phyloP scores from a whole-genome alignment of 1,140 invertebrate species.

The Ips typographus region DNA sequence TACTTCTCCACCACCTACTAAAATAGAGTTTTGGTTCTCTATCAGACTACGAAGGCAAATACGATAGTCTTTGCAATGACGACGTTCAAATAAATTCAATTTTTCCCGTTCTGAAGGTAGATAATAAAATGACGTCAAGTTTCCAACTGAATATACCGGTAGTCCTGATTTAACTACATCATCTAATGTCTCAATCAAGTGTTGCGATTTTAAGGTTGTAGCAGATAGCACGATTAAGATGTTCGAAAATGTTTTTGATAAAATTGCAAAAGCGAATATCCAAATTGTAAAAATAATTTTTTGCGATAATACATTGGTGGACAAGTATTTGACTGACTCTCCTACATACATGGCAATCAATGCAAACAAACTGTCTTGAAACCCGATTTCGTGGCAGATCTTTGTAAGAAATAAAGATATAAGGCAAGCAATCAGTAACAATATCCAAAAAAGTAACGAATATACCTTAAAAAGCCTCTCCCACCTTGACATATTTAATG shows the following conservation, averaged over 20 bases:
- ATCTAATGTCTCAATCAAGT: not conserved
- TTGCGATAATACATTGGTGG: not conserved
- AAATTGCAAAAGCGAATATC: not conserved
- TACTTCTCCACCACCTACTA: not conserved
- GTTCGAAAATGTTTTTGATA: constrained; percentile 2
- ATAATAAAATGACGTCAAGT: not conserved
- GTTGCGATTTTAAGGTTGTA: not conserved
- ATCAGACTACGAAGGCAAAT: not conserved
- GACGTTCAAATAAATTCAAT: not conserved
- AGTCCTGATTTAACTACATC: constrained; percentile 2
- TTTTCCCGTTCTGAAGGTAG: not conserved
- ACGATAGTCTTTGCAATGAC: not conserved
- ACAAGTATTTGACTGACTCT: not conserved
- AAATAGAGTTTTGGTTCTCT: not conserved
- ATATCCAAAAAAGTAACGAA: not conserved
- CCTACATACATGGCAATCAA: not conserved
- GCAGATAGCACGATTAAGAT: not conserved
- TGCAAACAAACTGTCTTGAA: not conserved
- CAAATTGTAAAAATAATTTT: not conserved
- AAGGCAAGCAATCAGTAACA: not conserved
- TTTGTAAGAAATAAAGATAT: constrained; percentile 1
- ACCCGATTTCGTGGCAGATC: not conserved
- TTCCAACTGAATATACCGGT: not conserved
- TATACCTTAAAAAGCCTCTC: not conserved
- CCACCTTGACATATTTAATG: constrained; percentile 1